Evolutionary conservation across 2,113 vertebrate genomes (phyloP).

Genomic region (Eptatretus burgeri): DNA sequence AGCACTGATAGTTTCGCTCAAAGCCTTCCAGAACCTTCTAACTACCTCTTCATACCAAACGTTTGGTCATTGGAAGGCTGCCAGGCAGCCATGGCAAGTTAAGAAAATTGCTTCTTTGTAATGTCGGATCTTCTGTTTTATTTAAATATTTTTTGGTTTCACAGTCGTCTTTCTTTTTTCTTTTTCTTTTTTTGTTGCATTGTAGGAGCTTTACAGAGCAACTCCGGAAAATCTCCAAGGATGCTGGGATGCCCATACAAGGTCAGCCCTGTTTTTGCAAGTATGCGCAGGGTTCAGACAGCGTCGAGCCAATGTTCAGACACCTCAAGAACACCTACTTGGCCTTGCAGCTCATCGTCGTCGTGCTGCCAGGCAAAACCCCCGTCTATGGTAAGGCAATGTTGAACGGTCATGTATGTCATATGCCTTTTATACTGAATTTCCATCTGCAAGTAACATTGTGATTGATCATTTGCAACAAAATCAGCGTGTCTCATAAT

Average conservation of each 20-base stretch:
- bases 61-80: no score
- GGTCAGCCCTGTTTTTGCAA: slow-evolving; percentile 97
- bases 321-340: slow-evolving; percentile 97
- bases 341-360: slow-evolving; percentile 87
- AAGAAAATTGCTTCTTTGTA: no score
- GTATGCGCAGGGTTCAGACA: slow-evolving; percentile 83
- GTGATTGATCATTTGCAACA: no score
- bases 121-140: neutral
- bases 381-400: slow-evolving; percentile 50
- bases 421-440: no score
- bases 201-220: slow-evolving; percentile 86
- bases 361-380: slow-evolving; percentile 80
- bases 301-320: slow-evolving; percentile 91
- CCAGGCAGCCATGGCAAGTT: no score
- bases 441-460: no score
- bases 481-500: no score
- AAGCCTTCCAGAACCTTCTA: no score
- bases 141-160: neutral
- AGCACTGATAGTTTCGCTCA: no score
- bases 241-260: slow-evolving; percentile 83
- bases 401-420: no score
- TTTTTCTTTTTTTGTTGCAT: slow-evolving; percentile 7
- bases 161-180: neutral
- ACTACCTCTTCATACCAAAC: no score
- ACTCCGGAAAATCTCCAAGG: slow-evolving; percentile 81